Base-by-base conservation (phyloP, 2,113 vertebrate species). In the Labeo rohita region DNA sequence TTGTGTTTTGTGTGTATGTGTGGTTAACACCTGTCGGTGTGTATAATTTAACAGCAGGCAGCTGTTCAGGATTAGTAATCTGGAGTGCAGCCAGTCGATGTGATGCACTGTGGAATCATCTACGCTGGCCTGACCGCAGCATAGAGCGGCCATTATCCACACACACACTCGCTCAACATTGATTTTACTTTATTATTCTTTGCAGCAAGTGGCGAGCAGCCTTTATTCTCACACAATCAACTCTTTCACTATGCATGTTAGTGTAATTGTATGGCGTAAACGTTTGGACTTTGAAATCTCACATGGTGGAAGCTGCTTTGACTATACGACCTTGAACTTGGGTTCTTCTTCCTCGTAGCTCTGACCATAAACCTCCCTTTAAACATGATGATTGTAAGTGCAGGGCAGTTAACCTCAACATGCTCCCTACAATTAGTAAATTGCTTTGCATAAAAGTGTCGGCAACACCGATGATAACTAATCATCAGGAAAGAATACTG, bases 1-100 rank as follows among this genome's bases (percentile, higher is more conserved):
- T 54, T 54, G 49, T 77, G 74, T 54, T 76, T 74, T 76, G 54
- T n/a, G 36, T 65, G n/a, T 76, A 74, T 49, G 28, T 79, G 54
- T 80, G 76, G 76, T 86, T 50, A 86, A 80, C 76, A 86, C 84
- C 76, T 86, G 84, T 86, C 54, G 50, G 18, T 50, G 68, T 86
- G 56, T 86, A 59, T 86, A 80, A 80, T 86, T 86, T 43, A 86
- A 86, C 78, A 86, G 78, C 76, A 86, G 84, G 84, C 76, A 86
- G 36, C 63, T 86, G 84, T 80, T 86, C 28, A 56, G 80, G 63
- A 82, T 82, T 82, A 82, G 63, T 68, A 80, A 59, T 86, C 77
- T 86, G 84, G 84, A 86, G 50, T 21, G 65, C 21, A 80, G 84
- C 84, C 84, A 86, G 84, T 72, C 80, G 79, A 65, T 80, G 79